Percentiles rank a stretch among this genome's conserved stretches.
Evolutionary conservation across 2,888 invertebrate genomes (phyloP).

Genomic region (Branchinecta sandiegonensis): DNA sequence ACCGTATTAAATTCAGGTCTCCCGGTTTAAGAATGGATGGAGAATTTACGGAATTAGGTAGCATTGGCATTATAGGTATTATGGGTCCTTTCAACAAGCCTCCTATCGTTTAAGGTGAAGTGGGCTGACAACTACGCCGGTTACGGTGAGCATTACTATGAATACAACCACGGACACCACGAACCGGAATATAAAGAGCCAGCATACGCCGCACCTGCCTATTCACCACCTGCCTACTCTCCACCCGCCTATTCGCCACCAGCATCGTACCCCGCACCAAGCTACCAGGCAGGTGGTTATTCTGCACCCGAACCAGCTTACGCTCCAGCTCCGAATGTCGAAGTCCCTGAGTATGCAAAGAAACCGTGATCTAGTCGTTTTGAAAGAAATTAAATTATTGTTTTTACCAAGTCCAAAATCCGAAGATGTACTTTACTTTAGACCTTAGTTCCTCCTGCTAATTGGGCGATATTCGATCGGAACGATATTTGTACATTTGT

Average conservation of each 20-base stretch:
- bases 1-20: too few relatives aligned
- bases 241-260: slow-evolving; percentile 15
- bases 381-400: too few relatives aligned
- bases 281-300: slow-evolving; percentile 5
- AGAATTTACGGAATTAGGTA: too few relatives aligned
- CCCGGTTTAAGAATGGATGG: too few relatives aligned
- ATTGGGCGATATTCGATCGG: too few relatives aligned
- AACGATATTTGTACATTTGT: too few relatives aligned
- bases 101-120: slow-evolving; percentile 29
- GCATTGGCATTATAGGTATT: too few relatives aligned
- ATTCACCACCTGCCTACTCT: neutral
- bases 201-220: slow-evolving; percentile 17
- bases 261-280: neutral
- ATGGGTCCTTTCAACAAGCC: too few relatives aligned
- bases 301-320: slow-evolving; percentile 1
- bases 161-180: slow-evolving; percentile 29
- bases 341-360: neutral
- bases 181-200: slow-evolving; percentile 18
- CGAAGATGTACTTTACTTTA: too few relatives aligned
- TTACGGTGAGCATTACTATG: slow-evolving; percentile 32
- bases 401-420: too few relatives aligned
- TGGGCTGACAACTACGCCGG: slow-evolving; percentile 34
- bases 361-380: neutral
- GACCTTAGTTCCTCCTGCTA: too few relatives aligned
- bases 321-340: neutral